Evolutionary conservation across 2,113 vertebrate genomes (phyloP).

Genomic region (Neoarius graeffei): DNA sequence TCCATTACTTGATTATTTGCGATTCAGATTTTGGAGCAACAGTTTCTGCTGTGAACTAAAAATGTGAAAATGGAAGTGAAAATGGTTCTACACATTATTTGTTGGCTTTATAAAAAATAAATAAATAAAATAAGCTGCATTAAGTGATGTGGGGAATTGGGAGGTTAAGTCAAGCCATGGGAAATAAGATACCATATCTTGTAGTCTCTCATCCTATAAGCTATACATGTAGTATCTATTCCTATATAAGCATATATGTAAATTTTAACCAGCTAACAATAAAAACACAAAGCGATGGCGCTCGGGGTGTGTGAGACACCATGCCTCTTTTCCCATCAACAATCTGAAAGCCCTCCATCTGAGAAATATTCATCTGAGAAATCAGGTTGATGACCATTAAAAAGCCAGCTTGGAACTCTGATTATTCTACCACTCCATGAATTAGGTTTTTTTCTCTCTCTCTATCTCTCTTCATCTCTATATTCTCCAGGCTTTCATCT

Average conservation of each 20-base stretch:
- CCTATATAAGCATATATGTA: background rate
- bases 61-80: conserved; percentile 6
- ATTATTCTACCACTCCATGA: conserved; percentile 22
- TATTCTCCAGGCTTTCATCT: conserved; percentile 42
- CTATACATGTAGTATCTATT: background rate
- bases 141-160: conserved; percentile 3
- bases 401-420: conserved; percentile 22
- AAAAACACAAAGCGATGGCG: background rate
- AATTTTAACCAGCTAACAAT: background rate
- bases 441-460: background rate
- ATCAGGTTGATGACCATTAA: conserved; percentile 43
- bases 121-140: background rate
- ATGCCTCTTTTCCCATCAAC: conserved; percentile 13
- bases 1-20: conserved; percentile 19
- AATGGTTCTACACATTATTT: background rate
- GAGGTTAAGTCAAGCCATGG: conserved; percentile 2
- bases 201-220: background rate
- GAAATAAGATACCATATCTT: background rate
- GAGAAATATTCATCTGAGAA: background rate
- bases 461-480: background rate
- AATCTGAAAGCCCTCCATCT: conserved; percentile 12
- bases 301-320: background rate
- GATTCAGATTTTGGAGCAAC: conserved; percentile 5
- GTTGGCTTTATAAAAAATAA: conserved; percentile 8
- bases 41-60: background rate